These are phyloP conservation scores for Chaetura pelagica DNA, from an alignment of 2,113 vertebrate genomes.

Conservation along the genomic window DNA sequence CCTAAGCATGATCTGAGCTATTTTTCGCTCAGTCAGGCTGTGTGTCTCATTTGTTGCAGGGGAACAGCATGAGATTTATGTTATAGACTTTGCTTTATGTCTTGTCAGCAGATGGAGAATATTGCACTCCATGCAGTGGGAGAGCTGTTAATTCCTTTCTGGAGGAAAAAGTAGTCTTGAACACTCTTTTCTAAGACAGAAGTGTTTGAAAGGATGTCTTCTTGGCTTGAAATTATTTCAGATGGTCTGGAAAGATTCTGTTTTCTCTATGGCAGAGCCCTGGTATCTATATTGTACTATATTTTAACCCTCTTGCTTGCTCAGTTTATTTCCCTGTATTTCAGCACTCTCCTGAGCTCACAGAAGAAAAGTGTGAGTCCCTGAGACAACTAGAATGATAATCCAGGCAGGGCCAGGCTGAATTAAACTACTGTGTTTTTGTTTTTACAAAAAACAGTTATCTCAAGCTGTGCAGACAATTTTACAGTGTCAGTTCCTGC, in stretches of 20 bases:
- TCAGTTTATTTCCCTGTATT: neutral
- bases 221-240: neutral
- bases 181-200: neutral
- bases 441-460: neutral
- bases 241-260: neutral
- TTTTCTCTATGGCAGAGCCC: neutral
- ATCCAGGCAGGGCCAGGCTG: neutral
- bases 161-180: neutral
- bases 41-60: neutral
- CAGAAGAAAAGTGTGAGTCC: neutral
- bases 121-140: neutral
- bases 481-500: neutral
- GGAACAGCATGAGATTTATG: neutral
- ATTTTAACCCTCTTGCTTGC: neutral
- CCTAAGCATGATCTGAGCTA: neutral
- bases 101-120: neutral
- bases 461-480: neutral
- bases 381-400: neutral
- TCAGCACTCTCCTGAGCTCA: neutral
- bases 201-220: neutral
- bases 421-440: neutral
- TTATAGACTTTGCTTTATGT: neutral
- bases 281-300: rapidly evolving
- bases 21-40: neutral
- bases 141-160: neutral